Evolutionary conservation across 2,888 invertebrate species (phyloP), one percentile per base, ranked within the genome.

Genomic region (Tetragonisca angustula): DNA sequence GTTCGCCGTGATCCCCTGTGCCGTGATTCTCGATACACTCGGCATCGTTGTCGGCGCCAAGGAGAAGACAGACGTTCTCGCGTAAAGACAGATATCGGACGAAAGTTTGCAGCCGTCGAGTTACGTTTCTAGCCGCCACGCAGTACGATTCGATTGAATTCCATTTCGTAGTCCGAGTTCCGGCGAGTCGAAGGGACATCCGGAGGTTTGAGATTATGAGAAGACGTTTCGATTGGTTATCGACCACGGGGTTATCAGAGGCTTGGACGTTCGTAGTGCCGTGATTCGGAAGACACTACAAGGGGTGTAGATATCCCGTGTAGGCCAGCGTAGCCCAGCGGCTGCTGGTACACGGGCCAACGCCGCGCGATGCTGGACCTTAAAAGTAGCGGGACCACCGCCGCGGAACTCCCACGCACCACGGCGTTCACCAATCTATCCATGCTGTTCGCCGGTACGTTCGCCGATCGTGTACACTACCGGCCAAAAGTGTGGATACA

Each of bases 391-490:
- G 97, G 98, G 95, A 98, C 98, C 93, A 97, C 98, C 93, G 97
- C 98, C 95, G 98, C 98, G 96, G 98, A 98, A 95, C 96, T 98
- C 94, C 97, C 97, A 95, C 97, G 98, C 95, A 97, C 98, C 94
- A 98, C 98, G 94, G 97, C 98, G 88, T 98, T 98, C 95, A 97
- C 98, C 95, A 98, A 98, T 95, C 97, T 98, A 96, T 98, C 98
- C 95, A 98, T 98, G 98, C 96, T 98, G 94, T 98, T 98, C 96
- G 98, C 98, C 95, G 98, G 98, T 98, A 97, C 96, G 95, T 95
- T 95, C 95, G 78, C 24, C 61, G 27, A 61, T 61, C 43, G 9
- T 43, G 43, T 9, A 43, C 43, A 36, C 9, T 9, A 9, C 43
- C 43, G 43, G 43, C 43, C 43, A 43, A 43, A 43, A 43, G 43